These are phyloP conservation scores for Neolamprologus modestus DNA, from an alignment of 2,113 vertebrate species.

Conservation along the genomic window DNA sequence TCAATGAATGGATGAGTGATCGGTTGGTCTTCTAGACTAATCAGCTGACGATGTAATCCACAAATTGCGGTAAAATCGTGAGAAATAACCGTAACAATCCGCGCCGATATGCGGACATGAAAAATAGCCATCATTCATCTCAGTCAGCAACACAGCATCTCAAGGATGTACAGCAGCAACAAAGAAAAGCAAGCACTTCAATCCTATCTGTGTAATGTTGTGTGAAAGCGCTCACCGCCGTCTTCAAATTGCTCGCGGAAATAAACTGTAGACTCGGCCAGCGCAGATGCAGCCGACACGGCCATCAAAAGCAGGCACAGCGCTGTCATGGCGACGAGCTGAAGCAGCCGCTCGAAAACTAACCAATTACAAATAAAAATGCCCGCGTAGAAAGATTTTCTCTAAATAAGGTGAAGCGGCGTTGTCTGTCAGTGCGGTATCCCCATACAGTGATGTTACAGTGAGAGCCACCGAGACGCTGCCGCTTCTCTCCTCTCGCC, in stretches of 20 bases:
- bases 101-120: neutral
- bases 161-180: accelerated
- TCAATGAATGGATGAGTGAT: neutral
- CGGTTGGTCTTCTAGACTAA: neutral
- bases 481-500: constrained; percentile 58
- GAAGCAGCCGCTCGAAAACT: neutral
- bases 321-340: constrained; percentile 45
- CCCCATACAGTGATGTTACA: constrained; percentile 13
- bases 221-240: constrained; percentile 67
- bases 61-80: neutral
- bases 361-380: neutral
- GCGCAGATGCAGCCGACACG: constrained; percentile 41
- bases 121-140: neutral
- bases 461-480: neutral
- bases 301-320: constrained; percentile 63
- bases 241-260: constrained; percentile 81
- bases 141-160: neutral
- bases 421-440: neutral
- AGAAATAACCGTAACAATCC: neutral
- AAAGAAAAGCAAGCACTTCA: neutral
- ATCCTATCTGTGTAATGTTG: neutral
- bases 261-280: constrained; percentile 68
- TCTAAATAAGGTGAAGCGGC: neutral
- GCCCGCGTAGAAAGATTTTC: neutral
- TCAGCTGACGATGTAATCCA: neutral